Evolutionary conservation across 2,888 invertebrate species (phyloP), one percentile per base, ranked within the genome.

Genomic region (Cetonia aurata): DNA sequence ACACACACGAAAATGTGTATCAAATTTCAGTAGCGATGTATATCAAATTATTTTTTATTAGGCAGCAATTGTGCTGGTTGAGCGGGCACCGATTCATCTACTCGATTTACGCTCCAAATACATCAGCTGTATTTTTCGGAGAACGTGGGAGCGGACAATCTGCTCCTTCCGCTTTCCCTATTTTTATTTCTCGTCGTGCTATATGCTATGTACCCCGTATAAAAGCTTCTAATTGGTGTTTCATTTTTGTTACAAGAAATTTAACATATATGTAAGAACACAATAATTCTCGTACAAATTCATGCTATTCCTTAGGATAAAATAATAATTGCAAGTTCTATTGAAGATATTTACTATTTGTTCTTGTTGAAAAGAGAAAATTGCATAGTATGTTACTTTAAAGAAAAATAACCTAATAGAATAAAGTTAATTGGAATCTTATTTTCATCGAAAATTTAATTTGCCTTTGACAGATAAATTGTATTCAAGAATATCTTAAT

Each of bases 31-130:
- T 44, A 44, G 48, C 33, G 48, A 50, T 62, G 48, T 62, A 48
- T 62, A 62, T 48, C 62, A 62, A 62, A 62, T 48, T 62, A 62
- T 62, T 62, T 48, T 62, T 62, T 62, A 62, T 62, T 62, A 62
- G 48, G 33, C n/a, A 33, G 48, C 62, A 62, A 62, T 62, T 50
- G 48, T n/a, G 48, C 46, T 10, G 50, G 62, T 62, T 62, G 62
- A 62, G 31, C 62, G 48, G 33, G 48, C 48, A 48, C 48, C 15
- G 48, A 48, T 62, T 62, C 62, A 62, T 62, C 62, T 62, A 48
- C 48, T 17, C 46, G 62, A 62, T 48, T 62, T 31, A 48, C 62
- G 62, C 62, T 62, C 33, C 33, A 50, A 37, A 48, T 62, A 37
- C 48, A 33, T 48, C 48, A 48, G 33, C 44, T 48, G 62, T 48